Percentiles rank a stretch among this genome's conserved stretches.
phyloP scores from a whole-genome alignment of 2,113 vertebrate species.

The Pterocles gutturalis region DNA sequence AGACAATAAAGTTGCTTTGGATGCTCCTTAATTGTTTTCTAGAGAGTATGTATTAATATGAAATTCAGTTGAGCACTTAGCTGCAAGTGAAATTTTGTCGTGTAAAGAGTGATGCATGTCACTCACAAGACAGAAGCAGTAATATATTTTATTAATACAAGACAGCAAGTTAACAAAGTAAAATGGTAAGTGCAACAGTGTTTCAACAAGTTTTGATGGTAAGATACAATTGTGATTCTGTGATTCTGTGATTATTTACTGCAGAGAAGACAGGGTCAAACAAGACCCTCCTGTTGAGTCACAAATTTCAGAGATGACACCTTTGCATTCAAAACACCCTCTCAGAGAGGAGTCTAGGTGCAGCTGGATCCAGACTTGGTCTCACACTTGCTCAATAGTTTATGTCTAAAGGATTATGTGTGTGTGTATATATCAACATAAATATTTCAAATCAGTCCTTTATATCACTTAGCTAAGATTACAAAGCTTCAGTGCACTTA shows the following conservation, averaged over 20 bases:
- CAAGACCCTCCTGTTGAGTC: no score
- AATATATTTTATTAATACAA: no score
- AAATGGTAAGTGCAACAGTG: no score
- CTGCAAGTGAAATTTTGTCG: not conserved
- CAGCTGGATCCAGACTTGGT: not conserved
- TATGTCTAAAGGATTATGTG: not conserved
- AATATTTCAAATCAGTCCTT: not conserved
- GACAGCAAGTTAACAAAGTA: no score
- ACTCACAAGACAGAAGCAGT: no score
- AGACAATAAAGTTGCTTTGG: not conserved
- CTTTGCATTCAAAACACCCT: not conserved
- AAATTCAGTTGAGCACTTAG: not conserved
- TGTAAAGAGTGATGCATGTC: no score
- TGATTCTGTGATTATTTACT: no score
- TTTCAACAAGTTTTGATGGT: no score
- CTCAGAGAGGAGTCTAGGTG: not conserved
- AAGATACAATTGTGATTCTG: no score
- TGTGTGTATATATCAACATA: no score
- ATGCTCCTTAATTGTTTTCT: conserved; percentile 1
- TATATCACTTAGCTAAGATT: not conserved
- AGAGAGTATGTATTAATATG: not conserved
- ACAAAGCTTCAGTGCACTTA: not conserved
- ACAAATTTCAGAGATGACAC: not conserved
- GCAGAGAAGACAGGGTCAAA: no score
- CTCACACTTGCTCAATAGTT: not conserved